phyloP scores from a whole-genome alignment of 2,113 vertebrate species.

The Nesogale talazaci region DNA sequence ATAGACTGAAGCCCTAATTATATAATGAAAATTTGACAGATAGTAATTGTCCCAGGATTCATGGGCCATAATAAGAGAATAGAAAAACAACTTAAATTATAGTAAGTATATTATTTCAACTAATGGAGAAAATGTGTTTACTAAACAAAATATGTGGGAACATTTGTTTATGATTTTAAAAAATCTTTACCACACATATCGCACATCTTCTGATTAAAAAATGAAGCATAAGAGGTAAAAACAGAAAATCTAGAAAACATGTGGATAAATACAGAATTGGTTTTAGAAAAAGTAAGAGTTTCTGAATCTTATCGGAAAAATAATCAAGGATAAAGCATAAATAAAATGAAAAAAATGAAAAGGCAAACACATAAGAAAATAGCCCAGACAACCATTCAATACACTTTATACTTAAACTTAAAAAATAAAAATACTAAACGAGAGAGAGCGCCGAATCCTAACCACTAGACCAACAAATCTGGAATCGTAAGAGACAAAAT shows the following conservation, averaged over 20 bases:
- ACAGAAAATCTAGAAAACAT: conserved; percentile 18
- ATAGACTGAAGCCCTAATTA: conserved; percentile 51
- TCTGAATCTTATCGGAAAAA: not conserved
- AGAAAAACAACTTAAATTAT: not conserved
- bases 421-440: too few species aligned
- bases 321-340: not conserved
- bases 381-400: not conserved
- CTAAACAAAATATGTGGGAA: not conserved
- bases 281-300: not conserved
- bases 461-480: too few species aligned
- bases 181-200: not conserved
- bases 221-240: conserved; percentile 10
- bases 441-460: too few species aligned
- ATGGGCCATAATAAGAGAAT: not conserved
- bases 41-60: not conserved
- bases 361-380: not conserved
- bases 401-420: not conserved
- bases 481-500: too few species aligned
- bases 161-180: not conserved
- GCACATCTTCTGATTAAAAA: conserved; percentile 26
- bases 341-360: not conserved
- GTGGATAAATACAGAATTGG: not conserved
- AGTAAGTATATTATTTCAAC: not conserved
- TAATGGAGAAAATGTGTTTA: not conserved
- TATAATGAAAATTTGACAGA: not conserved